Evolutionary conservation across 2,888 invertebrate species (phyloP), one percentile per base, ranked within the genome.

Genomic region (Volucella zonaria): DNA sequence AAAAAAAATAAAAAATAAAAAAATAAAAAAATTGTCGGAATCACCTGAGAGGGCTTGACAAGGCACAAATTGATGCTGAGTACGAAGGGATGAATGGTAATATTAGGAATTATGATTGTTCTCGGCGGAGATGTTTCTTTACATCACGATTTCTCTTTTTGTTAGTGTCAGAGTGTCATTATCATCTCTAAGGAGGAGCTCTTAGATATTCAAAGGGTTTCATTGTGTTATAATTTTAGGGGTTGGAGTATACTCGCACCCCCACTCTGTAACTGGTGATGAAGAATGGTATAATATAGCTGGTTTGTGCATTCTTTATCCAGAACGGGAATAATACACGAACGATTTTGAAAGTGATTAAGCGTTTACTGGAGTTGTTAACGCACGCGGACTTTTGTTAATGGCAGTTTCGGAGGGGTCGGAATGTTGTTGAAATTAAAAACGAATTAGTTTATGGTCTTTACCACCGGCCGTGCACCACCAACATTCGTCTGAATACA

Each of bases 51-150:
- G 77, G 54, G 15, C 52, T 23, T 70, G 78, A 71, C 61, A 73
- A 61, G 71, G 61, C 61, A 31, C 31, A 71, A 51, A 59, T 52
- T 51, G 71, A 71, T 59, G 66, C 58, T n/a, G 67, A 64, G 49
- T 71, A 43, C n/a, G 71, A 52, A 77, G 52, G 77, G 67, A 43
- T 38, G 71, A 52, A 77, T 61, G 77, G 67, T 73, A 73, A 73
- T 73, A 79, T 79, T 79, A 79, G 66, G 59, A 79, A 52, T 73
- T 73, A 73, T 79, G 79, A 79, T 79, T 79, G 79, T 73, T 79
- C 79, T 66, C 73, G 49, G 14, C 23, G 66, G 64, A 64, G 51
- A 59, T 66, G 78, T 61, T 68, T 67, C 47, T 54, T 52, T 51
- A 43, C 62, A 31, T 62, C 70, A 52, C 70, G 15, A 62, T 45